These are phyloP conservation scores for Halichondria panicea DNA, from an alignment of 37 sponge, comb jelly and placozoan species.

Conservation along the genomic window DNA sequence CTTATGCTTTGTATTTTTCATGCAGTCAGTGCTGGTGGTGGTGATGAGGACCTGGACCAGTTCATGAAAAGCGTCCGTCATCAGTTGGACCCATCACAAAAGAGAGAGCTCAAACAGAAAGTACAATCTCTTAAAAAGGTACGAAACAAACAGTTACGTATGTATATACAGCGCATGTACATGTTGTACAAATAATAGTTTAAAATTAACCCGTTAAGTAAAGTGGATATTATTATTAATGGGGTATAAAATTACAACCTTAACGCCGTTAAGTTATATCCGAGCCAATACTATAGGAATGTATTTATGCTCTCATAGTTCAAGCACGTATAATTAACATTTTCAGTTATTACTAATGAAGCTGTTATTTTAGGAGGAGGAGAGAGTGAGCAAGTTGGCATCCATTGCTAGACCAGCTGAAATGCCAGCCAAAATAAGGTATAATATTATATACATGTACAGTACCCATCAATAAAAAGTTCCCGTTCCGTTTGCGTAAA, in stretches of 20 bases:
- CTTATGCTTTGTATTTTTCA: no score
- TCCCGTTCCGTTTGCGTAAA: no score
- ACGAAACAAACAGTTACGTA: not conserved
- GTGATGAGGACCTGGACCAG: constrained; percentile 63
- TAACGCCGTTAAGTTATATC: not conserved
- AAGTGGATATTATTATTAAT: not conserved
- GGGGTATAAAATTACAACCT: not conserved
- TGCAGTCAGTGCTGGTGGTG: not conserved
- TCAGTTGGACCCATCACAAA: constrained; percentile 41
- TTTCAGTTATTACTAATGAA: not conserved
- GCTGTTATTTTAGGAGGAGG: constrained; percentile 59
- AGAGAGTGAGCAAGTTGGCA: constrained; percentile 46
- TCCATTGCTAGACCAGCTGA: constrained; percentile 41
- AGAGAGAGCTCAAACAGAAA: constrained; percentile 42
- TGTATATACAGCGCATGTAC: no score
- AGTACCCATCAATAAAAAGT: no score
- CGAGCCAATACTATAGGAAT: not conserved
- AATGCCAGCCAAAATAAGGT: no score
- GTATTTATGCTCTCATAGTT: not conserved
- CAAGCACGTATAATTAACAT: not conserved
- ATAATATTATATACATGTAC: no score
- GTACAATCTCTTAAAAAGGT: constrained; percentile 73
- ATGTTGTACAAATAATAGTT: no score
- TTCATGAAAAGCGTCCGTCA: constrained; percentile 64
- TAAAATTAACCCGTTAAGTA: no score